Evolutionary conservation across 2,113 vertebrate species (phyloP).

Genomic region (Indicator maculatus): DNA sequence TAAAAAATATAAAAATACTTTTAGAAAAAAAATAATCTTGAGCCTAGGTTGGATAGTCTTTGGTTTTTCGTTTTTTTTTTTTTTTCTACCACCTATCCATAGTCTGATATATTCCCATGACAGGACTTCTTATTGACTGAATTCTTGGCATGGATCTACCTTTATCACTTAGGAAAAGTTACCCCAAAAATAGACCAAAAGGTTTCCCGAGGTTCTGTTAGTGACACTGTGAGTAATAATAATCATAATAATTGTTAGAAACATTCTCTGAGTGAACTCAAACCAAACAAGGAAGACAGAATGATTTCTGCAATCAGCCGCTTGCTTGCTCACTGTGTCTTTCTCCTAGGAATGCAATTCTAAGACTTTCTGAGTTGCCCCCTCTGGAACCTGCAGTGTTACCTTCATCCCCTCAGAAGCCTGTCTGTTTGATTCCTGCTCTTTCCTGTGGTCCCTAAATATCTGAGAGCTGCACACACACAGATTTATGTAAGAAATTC

Average conservation of each 20-base stretch:
- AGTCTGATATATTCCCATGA: neutral
- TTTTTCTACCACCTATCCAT: neutral
- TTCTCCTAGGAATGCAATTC: neutral
- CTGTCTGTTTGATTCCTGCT: constrained; percentile 2
- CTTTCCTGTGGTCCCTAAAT: neutral
- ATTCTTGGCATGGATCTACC: neutral
- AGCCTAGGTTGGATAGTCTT: fast-evolving
- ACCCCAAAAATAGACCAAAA: neutral
- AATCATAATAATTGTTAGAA: neutral
- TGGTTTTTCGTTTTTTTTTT: neutral
- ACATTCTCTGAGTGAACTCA: neutral
- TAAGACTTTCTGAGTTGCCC: neutral
- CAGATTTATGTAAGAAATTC: neutral
- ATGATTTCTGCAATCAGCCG: neutral
- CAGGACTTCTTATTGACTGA: neutral
- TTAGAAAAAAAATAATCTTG: neutral
- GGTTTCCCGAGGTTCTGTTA: neutral
- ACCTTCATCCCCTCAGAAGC: neutral
- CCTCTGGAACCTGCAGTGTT: neutral
- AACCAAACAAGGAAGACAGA: neutral
- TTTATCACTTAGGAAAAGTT: neutral
- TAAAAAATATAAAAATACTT: neutral
- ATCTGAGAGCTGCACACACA: neutral
- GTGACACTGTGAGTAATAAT: neutral
- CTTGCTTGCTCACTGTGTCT: neutral